phyloP scores from a whole-genome alignment of 2,888 invertebrate species.

The Hemistola chrysoprasaria region DNA sequence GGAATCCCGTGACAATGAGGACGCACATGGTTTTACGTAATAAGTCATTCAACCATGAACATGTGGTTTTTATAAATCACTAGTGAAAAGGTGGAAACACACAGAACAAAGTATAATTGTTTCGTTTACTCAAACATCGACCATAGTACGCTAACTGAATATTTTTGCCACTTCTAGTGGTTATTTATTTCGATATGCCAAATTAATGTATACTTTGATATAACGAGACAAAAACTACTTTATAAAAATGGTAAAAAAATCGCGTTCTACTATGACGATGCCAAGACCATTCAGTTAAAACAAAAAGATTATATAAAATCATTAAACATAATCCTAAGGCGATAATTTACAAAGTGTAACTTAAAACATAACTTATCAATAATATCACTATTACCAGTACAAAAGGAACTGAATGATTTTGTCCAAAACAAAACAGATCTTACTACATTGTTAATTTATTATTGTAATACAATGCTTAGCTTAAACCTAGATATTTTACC shows the following conservation, averaged over 20 bases:
- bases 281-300: too few species aligned
- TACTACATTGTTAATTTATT: constrained; percentile 1
- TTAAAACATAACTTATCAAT: constrained; percentile 60
- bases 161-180: too few species aligned
- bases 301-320: constrained; percentile 11
- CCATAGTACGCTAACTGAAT: too few species aligned
- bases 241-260: too few species aligned
- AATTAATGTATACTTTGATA: too few species aligned
- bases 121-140: too few species aligned
- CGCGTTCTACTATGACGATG: too few species aligned
- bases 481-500: too few species aligned
- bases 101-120: too few species aligned
- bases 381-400: constrained; percentile 75
- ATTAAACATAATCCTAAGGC: constrained; percentile 36
- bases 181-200: too few species aligned
- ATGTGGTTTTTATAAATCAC: constrained; percentile 9
- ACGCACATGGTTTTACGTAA: constrained; percentile 22
- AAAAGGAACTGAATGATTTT: constrained; percentile 63
- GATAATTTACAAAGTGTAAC: constrained; percentile 34
- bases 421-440: constrained; percentile 3
- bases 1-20: constrained; percentile 17
- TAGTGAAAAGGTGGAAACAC: too few species aligned
- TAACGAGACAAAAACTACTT: too few species aligned
- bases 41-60: constrained; percentile 40
- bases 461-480: background rate